These are phyloP conservation scores for Hypsibius dujardini DNA, from an alignment of 1,140 invertebrate genomes.

Conservation along the genomic window DNA sequence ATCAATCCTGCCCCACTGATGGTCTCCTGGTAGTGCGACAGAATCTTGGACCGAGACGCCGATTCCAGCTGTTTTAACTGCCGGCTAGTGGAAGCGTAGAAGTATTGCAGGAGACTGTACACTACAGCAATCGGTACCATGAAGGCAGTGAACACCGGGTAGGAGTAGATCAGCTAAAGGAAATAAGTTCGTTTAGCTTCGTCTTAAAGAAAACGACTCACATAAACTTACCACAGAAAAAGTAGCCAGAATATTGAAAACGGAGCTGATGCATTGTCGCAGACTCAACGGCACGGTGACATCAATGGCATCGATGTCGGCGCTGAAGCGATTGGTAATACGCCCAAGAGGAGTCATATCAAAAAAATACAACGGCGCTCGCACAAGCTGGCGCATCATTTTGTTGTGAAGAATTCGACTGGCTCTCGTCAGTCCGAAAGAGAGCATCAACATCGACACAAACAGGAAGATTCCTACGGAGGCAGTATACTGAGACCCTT, in stretches of 20 bases:
- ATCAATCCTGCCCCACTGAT: slow-evolving; percentile 38
- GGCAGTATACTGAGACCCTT: background rate
- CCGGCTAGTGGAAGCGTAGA: slow-evolving; percentile 4
- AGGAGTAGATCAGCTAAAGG: background rate
- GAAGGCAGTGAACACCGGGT: slow-evolving; percentile 8
- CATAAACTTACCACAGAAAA: background rate
- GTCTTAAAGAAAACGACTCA: too few species aligned
- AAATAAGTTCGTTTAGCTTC: too few species aligned
- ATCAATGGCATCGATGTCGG: slow-evolving; percentile 29
- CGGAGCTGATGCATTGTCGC: background rate
- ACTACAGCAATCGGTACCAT: slow-evolving; percentile 2
- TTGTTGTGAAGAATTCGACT: slow-evolving; percentile 27
- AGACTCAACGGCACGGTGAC: slow-evolving; percentile 10
- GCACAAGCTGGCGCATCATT: slow-evolving; percentile 28
- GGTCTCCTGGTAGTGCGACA: slow-evolving; percentile 52
- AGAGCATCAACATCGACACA: slow-evolving; percentile 27
- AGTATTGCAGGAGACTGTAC: background rate
- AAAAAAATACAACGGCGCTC: slow-evolving; percentile 32
- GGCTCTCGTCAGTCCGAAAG: slow-evolving; percentile 28
- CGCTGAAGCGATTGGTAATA: slow-evolving; percentile 32
- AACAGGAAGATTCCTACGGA: slow-evolving; percentile 23
- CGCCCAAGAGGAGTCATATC: slow-evolving; percentile 32
- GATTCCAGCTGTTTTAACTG: slow-evolving; percentile 46
- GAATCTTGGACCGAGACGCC: slow-evolving; percentile 49
- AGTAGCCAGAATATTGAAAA: slow-evolving; percentile 8